Evolutionary conservation across 2,113 vertebrate species (phyloP).

Genomic region (Acanthisitta chloris): DNA sequence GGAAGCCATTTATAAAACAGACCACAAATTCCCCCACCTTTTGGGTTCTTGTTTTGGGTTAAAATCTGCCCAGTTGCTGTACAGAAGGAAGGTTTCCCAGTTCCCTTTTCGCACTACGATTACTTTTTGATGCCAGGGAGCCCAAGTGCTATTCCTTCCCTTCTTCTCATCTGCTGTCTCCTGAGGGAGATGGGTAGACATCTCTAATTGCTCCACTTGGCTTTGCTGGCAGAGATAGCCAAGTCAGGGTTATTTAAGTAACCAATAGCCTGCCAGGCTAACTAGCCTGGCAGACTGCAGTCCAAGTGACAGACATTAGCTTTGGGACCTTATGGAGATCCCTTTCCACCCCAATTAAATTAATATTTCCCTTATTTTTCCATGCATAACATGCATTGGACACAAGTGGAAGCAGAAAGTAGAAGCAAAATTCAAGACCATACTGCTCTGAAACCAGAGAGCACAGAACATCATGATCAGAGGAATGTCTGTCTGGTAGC

Average conservation of each 20-base stretch:
- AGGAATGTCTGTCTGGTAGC: neutral
- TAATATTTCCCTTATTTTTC: neutral
- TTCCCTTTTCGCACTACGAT: neutral
- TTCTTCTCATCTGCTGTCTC: neutral
- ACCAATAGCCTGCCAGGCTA: too few species aligned
- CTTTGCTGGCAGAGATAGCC: neutral
- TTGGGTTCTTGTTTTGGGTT: neutral
- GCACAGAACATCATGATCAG: neutral
- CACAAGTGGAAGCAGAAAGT: neutral
- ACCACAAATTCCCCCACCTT: fast-evolving
- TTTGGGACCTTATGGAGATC: neutral
- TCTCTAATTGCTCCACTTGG: neutral
- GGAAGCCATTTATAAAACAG: neutral
- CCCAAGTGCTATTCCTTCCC: neutral
- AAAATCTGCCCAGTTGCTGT: neutral
- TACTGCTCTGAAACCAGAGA: neutral
- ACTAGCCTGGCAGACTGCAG: neutral
- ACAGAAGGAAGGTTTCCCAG: neutral
- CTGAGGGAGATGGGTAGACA: neutral
- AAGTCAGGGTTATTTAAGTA: neutral
- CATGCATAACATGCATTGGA: neutral
- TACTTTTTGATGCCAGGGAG: neutral
- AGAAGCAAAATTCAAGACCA: neutral
- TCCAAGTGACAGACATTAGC: neutral
- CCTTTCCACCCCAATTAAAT: neutral